Percentiles rank a stretch among this genome's conserved stretches.
Evolutionary conservation across 2,797 vertebrate species (phyloP).

Genomic region (Myotis vivesi): DNA sequence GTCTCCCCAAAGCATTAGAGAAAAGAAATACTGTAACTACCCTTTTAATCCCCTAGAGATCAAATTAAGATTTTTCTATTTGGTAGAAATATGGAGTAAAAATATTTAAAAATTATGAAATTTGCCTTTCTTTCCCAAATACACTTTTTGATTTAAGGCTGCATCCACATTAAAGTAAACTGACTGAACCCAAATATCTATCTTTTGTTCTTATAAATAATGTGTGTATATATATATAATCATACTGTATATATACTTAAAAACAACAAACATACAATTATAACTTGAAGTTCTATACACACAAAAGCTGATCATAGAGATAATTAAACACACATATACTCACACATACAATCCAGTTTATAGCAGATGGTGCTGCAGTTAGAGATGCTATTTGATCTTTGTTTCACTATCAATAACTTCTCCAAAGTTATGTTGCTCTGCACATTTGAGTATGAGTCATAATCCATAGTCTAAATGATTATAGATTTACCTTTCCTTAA

Average conservation of each 20-base stretch:
- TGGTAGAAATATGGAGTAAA: constrained; percentile 31
- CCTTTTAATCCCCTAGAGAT: constrained; percentile 45
- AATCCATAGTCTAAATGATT: constrained; percentile 11
- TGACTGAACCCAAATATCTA: constrained; percentile 17
- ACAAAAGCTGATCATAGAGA: constrained; percentile 33
- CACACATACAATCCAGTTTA: constrained; percentile 47
- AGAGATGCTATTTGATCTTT: constrained; percentile 33
- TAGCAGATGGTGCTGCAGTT: not conserved
- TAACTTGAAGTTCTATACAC: constrained; percentile 31
- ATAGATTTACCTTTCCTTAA: constrained; percentile 61
- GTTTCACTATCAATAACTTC: constrained; percentile 54
- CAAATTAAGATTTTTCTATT: constrained; percentile 50
- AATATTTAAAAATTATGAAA: constrained; percentile 61
- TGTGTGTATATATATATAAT: constrained; percentile 22
- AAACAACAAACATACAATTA: constrained; percentile 50
- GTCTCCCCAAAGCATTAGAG: constrained; percentile 17
- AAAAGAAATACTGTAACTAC: constrained; percentile 28
- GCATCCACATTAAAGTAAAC: constrained; percentile 55
- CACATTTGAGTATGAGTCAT: constrained; percentile 43
- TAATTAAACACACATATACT: not conserved
- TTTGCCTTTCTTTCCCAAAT: constrained; percentile 50
- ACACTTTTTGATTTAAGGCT: constrained; percentile 39
- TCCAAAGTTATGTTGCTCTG: not conserved
- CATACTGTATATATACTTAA: not conserved
- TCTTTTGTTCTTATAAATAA: constrained; percentile 49